Evolutionary conservation across 2,888 invertebrate species (phyloP).

Genomic region (Drosophila mayaguana): DNA sequence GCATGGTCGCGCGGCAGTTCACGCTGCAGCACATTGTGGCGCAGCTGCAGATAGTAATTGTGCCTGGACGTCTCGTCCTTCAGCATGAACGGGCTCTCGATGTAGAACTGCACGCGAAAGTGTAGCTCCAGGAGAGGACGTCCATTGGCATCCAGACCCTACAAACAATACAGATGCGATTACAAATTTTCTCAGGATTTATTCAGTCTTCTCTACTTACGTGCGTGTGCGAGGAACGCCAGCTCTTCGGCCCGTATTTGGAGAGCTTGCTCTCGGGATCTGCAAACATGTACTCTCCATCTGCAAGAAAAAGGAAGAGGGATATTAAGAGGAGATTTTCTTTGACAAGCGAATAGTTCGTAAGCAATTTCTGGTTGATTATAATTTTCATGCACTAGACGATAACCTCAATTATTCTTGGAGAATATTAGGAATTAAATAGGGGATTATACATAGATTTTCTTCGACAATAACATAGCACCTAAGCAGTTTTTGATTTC

Average conservation of each 20-base stretch:
- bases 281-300: slow-evolving; percentile 98
- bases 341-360: too few species aligned
- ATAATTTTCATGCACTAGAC: too few species aligned
- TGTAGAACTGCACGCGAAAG: slow-evolving; percentile 96
- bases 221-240: slow-evolving; percentile 97
- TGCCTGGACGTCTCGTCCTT: slow-evolving; percentile 96
- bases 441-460: too few species aligned
- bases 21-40: slow-evolving; percentile 92
- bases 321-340: not conserved
- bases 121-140: slow-evolving; percentile 95
- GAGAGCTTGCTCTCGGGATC: slow-evolving; percentile 97
- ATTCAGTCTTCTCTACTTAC: slow-evolving; percentile 86
- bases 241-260: slow-evolving; percentile 98
- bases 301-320: slow-evolving; percentile 87
- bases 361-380: too few species aligned
- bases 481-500: too few species aligned
- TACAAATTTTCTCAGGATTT: not conserved
- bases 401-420: too few species aligned
- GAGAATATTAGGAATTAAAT: too few species aligned
- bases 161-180: slow-evolving; percentile 52
- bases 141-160: slow-evolving; percentile 96
- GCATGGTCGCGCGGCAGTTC: slow-evolving; percentile 86
- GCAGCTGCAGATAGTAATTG: slow-evolving; percentile 97
- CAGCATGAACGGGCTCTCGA: slow-evolving; percentile 95
- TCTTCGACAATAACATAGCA: too few species aligned